Conservation (phyloP, 2,888 invertebrate species). For the Prenolepis imparis region DNA sequence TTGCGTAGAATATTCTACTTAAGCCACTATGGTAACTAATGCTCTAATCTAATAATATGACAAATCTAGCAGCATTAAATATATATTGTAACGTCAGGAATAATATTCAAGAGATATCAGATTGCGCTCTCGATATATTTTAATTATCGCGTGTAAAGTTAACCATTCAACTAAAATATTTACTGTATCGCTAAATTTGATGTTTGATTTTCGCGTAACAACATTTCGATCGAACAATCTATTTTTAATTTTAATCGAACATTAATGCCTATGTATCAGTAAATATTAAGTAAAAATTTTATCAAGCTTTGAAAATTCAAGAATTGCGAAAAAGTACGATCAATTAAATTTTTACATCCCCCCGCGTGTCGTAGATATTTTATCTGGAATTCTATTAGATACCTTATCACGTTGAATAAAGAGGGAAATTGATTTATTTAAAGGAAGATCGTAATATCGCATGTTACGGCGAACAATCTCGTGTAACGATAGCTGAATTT, state of each 20-base stretch:
- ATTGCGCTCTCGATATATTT: background rate
- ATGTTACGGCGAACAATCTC: background rate
- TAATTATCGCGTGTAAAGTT: background rate
- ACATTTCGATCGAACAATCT: background rate
- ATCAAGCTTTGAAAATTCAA: background rate
- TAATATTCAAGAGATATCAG: background rate
- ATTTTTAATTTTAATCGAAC: background rate
- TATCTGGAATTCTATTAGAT: background rate
- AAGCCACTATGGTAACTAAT: background rate
- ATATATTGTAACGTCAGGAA: background rate
- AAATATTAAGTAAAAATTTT: background rate
- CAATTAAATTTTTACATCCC: too few species aligned
- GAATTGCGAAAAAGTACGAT: background rate
- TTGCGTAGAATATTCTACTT: slow-evolving; percentile 40
- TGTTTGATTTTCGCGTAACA: background rate
- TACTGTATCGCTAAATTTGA: background rate
- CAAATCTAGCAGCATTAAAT: background rate
- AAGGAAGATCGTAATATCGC: background rate
- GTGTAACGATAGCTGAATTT: background rate
- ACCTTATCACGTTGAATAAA: background rate
- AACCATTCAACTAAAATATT: background rate
- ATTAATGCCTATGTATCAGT: background rate
- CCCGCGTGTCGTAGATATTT: background rate
- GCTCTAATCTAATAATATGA: background rate
- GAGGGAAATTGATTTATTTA: background rate